Percentiles rank a stretch among this genome's conserved stretches.
phyloP scores from a whole-genome alignment of 2,888 invertebrate genomes.

The Theodoxus fluviatilis region DNA sequence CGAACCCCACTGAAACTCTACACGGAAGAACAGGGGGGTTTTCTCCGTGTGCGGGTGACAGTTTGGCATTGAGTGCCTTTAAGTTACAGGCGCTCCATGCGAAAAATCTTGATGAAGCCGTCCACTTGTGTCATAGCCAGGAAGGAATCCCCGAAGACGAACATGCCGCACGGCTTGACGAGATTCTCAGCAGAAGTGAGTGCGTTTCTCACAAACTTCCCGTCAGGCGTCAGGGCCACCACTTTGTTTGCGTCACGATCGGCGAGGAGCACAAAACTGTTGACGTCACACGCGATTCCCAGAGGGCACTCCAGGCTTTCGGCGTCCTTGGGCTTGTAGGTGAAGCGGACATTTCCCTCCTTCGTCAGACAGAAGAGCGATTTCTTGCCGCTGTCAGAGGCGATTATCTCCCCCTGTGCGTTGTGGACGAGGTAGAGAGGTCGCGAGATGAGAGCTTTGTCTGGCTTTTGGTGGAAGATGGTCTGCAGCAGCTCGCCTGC shows the following conservation, averaged over 20 bases:
- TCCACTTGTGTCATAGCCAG: constrained; percentile 34
- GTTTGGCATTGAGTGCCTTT: too few relatives aligned
- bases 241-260: constrained; percentile 32
- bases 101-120: constrained; percentile 34
- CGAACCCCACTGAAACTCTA: too few relatives aligned
- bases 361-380: constrained; percentile 26
- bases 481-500: constrained; percentile 25
- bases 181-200: constrained; percentile 28
- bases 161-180: constrained; percentile 33
- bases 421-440: constrained; percentile 30
- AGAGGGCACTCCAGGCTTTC: constrained; percentile 32
- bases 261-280: constrained; percentile 27
- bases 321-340: constrained; percentile 27
- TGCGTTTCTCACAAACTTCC: constrained; percentile 21
- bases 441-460: constrained; percentile 24
- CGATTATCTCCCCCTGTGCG: constrained; percentile 22
- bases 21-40: too few relatives aligned
- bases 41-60: too few relatives aligned
- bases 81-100: too few relatives aligned
- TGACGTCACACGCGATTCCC: constrained; percentile 30
- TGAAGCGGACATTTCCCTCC: constrained; percentile 29
- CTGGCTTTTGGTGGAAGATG: constrained; percentile 30
- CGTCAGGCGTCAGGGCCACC: constrained; percentile 25
- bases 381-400: constrained; percentile 33
- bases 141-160: not conserved